Evolutionary conservation across 2,113 vertebrate species (phyloP).

Genomic region (Sphaerodactylus townsendi): DNA sequence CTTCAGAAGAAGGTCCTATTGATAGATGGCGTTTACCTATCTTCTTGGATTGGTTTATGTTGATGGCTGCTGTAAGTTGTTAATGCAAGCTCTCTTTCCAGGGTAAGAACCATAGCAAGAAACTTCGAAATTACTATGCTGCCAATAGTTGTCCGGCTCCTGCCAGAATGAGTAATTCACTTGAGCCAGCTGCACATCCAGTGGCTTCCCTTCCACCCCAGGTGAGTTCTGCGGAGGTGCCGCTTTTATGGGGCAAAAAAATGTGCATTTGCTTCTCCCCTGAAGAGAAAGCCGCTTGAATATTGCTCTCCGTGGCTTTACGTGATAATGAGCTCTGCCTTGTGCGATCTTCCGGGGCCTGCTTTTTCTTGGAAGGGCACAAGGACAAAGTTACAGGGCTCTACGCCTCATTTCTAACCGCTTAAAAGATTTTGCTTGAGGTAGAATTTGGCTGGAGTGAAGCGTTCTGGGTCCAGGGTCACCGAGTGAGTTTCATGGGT

Average conservation of each 20-base stretch:
- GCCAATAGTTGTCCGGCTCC: conserved; percentile 92
- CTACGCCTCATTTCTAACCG: too few relatives aligned
- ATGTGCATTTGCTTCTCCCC: not conserved
- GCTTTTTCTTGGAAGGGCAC: too few relatives aligned
- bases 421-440: too few relatives aligned
- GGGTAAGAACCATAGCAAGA: conserved; percentile 99
- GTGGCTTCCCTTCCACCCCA: conserved; percentile 78
- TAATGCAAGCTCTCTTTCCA: conserved; percentile 67
- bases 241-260: not conserved
- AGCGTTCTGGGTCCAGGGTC: too few relatives aligned
- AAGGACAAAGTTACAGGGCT: too few relatives aligned
- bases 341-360: too few relatives aligned
- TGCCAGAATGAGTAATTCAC: conserved; percentile 82
- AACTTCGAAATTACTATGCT: conserved; percentile 94
- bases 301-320: not conserved
- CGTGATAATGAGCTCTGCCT: not conserved
- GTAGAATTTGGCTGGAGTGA: too few relatives aligned
- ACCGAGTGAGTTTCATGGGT: too few relatives aligned
- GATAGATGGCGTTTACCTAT: not conserved
- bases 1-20: too few relatives aligned
- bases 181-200: conserved; percentile 80
- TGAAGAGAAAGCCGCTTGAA: not conserved
- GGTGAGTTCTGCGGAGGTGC: conserved; percentile 75
- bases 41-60: not conserved
- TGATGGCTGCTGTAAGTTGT: not conserved